These are phyloP conservation scores for Rapana venosa DNA, from an alignment of 2,888 invertebrate genomes.

Conservation along the genomic window DNA sequence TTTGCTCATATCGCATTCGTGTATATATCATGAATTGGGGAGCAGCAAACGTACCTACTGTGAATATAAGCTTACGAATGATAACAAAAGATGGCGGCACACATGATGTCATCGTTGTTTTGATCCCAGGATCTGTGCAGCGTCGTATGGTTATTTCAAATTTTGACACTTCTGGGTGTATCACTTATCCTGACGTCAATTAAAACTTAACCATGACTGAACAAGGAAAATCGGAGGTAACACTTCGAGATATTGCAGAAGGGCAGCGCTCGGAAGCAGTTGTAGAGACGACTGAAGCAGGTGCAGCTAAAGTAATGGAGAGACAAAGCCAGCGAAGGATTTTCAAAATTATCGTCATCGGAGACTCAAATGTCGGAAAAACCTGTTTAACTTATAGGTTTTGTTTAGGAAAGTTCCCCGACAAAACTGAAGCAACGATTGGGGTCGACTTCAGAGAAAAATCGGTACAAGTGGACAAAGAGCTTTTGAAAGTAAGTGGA, in stretches of 20 bases:
- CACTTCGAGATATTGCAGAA: background rate
- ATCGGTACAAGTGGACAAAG: slow-evolving; percentile 84
- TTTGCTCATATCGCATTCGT: too few species aligned
- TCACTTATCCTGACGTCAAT: background rate
- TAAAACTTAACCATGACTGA: slow-evolving; percentile 34
- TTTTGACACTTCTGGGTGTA: background rate
- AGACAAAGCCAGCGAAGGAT: slow-evolving; percentile 74
- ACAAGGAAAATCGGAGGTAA: background rate
- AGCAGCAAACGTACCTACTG: background rate
- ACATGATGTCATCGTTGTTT: slow-evolving; percentile 41
- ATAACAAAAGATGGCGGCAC: slow-evolving; percentile 52
- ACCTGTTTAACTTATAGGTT: slow-evolving; percentile 89
- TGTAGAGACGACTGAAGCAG: slow-evolving; percentile 46
- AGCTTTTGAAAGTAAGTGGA: slow-evolving; percentile 84
- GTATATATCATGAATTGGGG: too few species aligned
- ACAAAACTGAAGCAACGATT: slow-evolving; percentile 88
- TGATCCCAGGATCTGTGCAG: background rate
- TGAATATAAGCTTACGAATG: background rate
- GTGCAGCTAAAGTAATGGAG: slow-evolving; percentile 66
- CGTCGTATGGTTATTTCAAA: background rate
- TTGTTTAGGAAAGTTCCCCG: slow-evolving; percentile 88
- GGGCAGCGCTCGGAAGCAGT: slow-evolving; percentile 27
- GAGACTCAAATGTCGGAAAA: slow-evolving; percentile 90
- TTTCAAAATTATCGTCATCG: slow-evolving; percentile 89
- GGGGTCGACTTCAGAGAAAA: slow-evolving; percentile 91